These are phyloP conservation scores for Apodemia duryi DNA, from an alignment of 2,888 invertebrate genomes.

Conservation along the genomic window DNA sequence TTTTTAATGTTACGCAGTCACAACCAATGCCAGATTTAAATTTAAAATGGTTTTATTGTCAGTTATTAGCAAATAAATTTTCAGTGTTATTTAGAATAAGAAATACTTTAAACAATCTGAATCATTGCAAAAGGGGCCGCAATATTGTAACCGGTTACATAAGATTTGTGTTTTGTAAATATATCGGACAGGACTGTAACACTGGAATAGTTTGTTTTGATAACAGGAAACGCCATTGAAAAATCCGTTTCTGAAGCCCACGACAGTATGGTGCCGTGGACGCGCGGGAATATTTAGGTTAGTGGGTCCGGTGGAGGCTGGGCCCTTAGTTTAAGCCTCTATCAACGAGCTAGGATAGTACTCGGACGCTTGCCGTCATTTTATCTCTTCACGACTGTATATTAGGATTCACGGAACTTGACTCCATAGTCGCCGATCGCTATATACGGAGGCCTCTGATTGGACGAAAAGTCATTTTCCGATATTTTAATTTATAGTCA, in stretches of 20 bases:
- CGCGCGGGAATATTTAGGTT: conserved; percentile 12
- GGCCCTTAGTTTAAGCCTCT: conserved; percentile 52
- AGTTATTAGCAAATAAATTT: neutral
- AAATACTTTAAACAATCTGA: too few species aligned
- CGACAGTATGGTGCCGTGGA: conserved; percentile 1
- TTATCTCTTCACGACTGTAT: conserved; percentile 17
- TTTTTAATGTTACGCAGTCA: neutral
- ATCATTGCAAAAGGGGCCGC: neutral
- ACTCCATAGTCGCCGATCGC: neutral
- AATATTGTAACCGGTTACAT: neutral
- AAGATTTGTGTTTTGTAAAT: neutral
- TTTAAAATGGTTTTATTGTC: neutral
- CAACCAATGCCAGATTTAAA: neutral
- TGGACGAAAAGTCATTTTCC: neutral
- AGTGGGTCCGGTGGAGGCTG: conserved; percentile 11
- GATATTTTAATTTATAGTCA: conserved; percentile 9
- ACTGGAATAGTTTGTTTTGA: neutral
- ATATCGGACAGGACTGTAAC: neutral
- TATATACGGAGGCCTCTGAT: neutral
- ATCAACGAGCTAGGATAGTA: conserved; percentile 71
- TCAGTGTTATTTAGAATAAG: too few species aligned
- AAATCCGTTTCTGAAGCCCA: neutral
- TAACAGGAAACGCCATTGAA: neutral
- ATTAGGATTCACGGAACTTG: neutral
- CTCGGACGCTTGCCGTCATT: conserved; percentile 21